Base-by-base conservation (phyloP, 2,113 vertebrate species). In the Octodon degus region DNA sequence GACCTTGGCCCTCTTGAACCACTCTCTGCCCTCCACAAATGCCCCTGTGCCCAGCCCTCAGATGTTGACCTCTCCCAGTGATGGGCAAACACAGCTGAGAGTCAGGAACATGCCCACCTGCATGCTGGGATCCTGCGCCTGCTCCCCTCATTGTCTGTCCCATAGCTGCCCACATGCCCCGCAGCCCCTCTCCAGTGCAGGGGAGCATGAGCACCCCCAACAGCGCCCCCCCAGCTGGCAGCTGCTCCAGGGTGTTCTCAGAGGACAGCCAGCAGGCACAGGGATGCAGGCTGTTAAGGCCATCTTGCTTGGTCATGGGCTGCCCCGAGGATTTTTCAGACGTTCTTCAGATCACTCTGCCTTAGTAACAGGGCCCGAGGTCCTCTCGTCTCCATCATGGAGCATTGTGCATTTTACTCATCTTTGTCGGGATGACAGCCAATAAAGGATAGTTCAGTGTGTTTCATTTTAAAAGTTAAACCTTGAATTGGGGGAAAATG, bases 91-190 rank as follows among this genome's bases (percentile, higher is more conserved):
- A 55, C 65, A 55, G 63, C 43, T 27, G 14, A 25, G 1, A 0
- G 37, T 20, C 24, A 30, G 84, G 37, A 53, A 34, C 10, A 58
- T 0, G 19, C 40, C 88, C 17, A 0, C 53, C 76, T 50, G 47
- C 53, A 32, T 8, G 20, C 16, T 37, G 16, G 27, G 32, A 58
- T 19, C 14, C 79, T 19, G 3, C 2, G 1, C 22, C 40, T 47
- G 53, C 60, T 63, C 25, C 25, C 50, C 32, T 13, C 17, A 2
- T 14, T 47, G 25, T 60, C n/a, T 32, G 10, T 43, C 32, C 79
- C 2, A 10, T 47, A 9, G 37, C 7, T 4, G 5, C 0, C n/a
- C 50, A 0, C 40, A 12, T 0, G 1, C 4, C 37, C 27, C 40
- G 53, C 0, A n/a, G 40, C 9, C 25, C 67, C 14, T 30, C 58